Conservation (phyloP, 1,140 invertebrate species). For the Drosophila orosa region DNA sequence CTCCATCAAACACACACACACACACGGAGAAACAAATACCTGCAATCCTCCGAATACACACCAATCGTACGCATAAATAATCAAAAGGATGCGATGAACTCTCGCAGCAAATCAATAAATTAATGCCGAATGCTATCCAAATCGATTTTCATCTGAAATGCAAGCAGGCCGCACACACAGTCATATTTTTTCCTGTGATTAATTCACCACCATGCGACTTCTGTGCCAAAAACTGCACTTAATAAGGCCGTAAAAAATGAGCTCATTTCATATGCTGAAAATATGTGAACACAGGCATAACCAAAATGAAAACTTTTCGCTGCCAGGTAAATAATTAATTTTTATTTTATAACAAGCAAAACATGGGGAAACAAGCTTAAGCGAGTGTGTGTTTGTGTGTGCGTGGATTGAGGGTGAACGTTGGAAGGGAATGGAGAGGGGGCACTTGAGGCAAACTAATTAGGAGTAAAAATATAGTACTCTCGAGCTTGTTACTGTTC, state of each 20-base stretch:
- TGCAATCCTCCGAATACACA: conserved; percentile 4
- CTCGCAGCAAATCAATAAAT: conserved; percentile 26
- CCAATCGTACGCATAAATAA: conserved; percentile 59
- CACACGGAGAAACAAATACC: conserved; percentile 1
- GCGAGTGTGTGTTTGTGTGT: not conserved
- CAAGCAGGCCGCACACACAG: conserved; percentile 8
- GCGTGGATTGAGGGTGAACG: not conserved
- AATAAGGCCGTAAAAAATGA: conserved; percentile 29
- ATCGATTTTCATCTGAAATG: conserved; percentile 64
- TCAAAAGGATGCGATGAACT: conserved; percentile 31
- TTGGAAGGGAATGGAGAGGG: not conserved
- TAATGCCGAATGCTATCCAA: conserved; percentile 32
- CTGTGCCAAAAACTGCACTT: conserved; percentile 20
- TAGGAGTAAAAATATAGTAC: conserved; percentile 46
- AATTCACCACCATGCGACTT: conserved; percentile 11
- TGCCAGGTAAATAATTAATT: conserved; percentile 72
- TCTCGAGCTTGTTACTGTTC: conserved; percentile 25
- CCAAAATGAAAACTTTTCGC: conserved; percentile 44
- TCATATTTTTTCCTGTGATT: conserved; percentile 9
- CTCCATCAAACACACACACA: conserved; percentile 15
- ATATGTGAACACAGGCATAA: conserved; percentile 38
- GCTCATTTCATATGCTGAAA: conserved; percentile 52
- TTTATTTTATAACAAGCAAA: conserved; percentile 25
- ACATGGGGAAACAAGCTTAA: not conserved
- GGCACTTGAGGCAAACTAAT: conserved; percentile 50